Conservation (phyloP, 2,888 invertebrate species). For the Ectemnius lituratus region DNA sequence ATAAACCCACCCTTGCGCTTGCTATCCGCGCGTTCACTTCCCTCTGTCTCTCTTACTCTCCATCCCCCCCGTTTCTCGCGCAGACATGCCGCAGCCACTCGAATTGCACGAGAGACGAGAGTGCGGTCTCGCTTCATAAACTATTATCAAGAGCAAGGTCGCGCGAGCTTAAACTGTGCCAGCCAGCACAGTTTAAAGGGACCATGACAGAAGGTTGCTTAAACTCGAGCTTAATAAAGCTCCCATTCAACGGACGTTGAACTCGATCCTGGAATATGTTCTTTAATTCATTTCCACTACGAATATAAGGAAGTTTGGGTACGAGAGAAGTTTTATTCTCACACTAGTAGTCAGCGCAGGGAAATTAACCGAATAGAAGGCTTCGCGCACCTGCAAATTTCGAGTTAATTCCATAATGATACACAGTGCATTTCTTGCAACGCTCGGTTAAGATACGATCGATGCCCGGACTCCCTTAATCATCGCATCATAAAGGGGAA, state of each 20-base stretch:
- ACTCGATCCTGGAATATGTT: no score
- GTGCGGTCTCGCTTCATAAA: constrained; percentile 66
- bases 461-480: no score
- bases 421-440: no score
- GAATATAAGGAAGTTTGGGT: constrained; percentile 20
- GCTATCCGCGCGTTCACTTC: neutral
- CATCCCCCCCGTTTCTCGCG: no score
- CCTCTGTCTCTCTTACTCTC: constrained; percentile 42
- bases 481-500: no score
- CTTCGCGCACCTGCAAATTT: no score
- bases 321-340: constrained; percentile 57
- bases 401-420: no score
- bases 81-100: no score
- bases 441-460: no score
- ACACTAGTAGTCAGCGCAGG: constrained; percentile 37
- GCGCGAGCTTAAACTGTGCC: constrained; percentile 70
- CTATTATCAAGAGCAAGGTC: constrained; percentile 75
- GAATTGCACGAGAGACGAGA: no score
- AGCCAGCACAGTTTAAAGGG: constrained; percentile 71
- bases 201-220: constrained; percentile 60
- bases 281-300: neutral
- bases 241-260: constrained; percentile 1
- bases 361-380: no score
- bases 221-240: constrained; percentile 27
- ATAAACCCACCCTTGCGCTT: constrained; percentile 66